phyloP scores from a whole-genome alignment of 2,888 invertebrate species.

The Watsonalla cultraria region DNA sequence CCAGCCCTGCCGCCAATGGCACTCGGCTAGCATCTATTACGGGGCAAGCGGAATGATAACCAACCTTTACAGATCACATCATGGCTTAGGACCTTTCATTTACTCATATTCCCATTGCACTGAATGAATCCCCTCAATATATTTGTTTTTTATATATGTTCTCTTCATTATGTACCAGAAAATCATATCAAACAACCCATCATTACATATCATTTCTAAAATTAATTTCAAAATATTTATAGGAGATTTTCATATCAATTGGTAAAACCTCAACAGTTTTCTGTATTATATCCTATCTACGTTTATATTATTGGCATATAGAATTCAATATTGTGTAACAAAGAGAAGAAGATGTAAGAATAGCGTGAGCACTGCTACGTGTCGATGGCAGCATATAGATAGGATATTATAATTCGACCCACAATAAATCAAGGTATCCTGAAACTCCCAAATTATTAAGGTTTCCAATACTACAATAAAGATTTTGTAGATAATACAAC shows the following conservation, averaged over 20 bases:
- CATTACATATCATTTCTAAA: neutral
- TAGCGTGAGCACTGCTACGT: too few relatives aligned
- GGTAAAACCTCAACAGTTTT: too few relatives aligned
- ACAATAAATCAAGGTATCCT: constrained; percentile 21
- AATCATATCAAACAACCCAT: neutral
- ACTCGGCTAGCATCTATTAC: neutral
- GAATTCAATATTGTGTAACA: too few relatives aligned
- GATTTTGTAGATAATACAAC: constrained; percentile 53
- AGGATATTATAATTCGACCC: too few relatives aligned
- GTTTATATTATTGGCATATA: too few relatives aligned
- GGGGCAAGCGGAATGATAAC: neutral
- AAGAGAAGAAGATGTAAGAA: too few relatives aligned
- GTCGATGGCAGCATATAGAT: neutral
- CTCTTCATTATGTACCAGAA: too few relatives aligned
- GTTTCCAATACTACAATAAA: constrained; percentile 37
- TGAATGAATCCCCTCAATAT: neutral
- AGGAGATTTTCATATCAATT: neutral
- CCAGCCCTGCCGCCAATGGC: constrained; percentile 4
- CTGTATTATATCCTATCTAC: too few relatives aligned
- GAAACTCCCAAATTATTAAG: constrained; percentile 38
- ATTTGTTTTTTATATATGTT: neutral
- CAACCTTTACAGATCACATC: too few relatives aligned
- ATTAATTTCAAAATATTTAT: neutral
- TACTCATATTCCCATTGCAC: neutral
- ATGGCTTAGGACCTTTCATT: neutral